A percentile compares a stretch with the other conserved stretches of the same genome.
phyloP scores from a whole-genome alignment of 1,140 invertebrate genomes.

The Eulimnadia texana region DNA sequence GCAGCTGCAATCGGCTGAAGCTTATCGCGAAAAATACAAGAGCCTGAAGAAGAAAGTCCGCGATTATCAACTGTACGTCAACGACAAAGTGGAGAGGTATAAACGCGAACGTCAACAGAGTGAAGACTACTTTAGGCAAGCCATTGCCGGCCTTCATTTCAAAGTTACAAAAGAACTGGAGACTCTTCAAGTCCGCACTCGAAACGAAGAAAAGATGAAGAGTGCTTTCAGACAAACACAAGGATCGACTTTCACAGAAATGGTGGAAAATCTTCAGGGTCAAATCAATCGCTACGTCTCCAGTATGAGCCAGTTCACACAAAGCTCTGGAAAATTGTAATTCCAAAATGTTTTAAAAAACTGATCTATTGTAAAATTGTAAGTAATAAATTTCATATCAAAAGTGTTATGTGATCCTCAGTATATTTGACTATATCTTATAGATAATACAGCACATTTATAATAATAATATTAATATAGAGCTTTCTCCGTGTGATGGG shows the following conservation, averaged over 20 bases:
- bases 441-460: too few relatives aligned
- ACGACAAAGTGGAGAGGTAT: conserved; percentile 4
- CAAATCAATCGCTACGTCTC: background rate
- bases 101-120: conserved; percentile 8
- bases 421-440: too few relatives aligned
- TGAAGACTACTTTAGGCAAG: conserved; percentile 1
- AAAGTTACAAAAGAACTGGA: background rate
- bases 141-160: background rate
- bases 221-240: too few relatives aligned
- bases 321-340: background rate
- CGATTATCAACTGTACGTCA: conserved; percentile 8
- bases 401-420: too few relatives aligned
- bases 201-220: background rate
- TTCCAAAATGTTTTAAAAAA: too few relatives aligned
- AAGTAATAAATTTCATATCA: too few relatives aligned
- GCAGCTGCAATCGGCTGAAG: background rate
- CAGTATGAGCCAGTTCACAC: background rate
- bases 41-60: background rate
- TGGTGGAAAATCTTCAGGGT: background rate
- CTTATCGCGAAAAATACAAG: background rate
- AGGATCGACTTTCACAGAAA: background rate
- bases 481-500: too few relatives aligned
- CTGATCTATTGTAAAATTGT: too few relatives aligned
- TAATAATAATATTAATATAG: too few relatives aligned
- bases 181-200: background rate